Conservation (phyloP, 1,140 invertebrate species). For the Drosophila pseudoobscura region DNA sequence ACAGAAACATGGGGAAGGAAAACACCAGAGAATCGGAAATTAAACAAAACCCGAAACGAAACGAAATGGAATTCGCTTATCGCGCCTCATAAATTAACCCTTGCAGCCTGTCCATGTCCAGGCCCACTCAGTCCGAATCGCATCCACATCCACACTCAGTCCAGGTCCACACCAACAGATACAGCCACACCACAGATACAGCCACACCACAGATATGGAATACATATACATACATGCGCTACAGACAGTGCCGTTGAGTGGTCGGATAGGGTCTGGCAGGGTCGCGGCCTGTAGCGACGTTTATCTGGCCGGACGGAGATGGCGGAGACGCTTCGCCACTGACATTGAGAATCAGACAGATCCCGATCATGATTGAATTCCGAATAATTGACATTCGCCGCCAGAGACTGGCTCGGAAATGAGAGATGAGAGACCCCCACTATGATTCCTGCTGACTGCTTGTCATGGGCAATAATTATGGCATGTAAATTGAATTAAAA, state of each 20-base stretch:
- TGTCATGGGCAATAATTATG: slow-evolving; percentile 65
- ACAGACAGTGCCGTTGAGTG: slow-evolving; percentile 42
- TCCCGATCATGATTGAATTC: slow-evolving; percentile 34
- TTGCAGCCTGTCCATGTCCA: slow-evolving; percentile 64
- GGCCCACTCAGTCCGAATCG: slow-evolving; percentile 4
- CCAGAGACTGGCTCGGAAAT: too few species aligned
- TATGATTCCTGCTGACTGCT: not conserved
- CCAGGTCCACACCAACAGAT: too few species aligned
- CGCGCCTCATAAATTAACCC: slow-evolving; percentile 81
- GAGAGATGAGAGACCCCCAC: too few species aligned
- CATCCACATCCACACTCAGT: too few species aligned
- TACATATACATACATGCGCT: slow-evolving; percentile 9
- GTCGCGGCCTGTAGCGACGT: slow-evolving; percentile 29
- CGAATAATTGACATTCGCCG: too few species aligned
- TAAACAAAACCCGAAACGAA: slow-evolving; percentile 72
- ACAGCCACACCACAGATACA: too few species aligned
- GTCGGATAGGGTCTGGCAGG: slow-evolving; percentile 30
- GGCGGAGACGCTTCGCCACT: slow-evolving; percentile 27
- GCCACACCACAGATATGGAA: too few species aligned
- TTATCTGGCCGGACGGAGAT: slow-evolving; percentile 29
- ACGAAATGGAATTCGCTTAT: slow-evolving; percentile 81
- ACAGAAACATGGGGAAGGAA: slow-evolving; percentile 6
- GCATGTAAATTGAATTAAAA: slow-evolving; percentile 75
- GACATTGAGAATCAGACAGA: slow-evolving; percentile 41
- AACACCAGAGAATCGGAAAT: slow-evolving; percentile 75